Base-by-base conservation (phyloP, 2,888 invertebrate genomes). In the Iselma pallidipennis region DNA sequence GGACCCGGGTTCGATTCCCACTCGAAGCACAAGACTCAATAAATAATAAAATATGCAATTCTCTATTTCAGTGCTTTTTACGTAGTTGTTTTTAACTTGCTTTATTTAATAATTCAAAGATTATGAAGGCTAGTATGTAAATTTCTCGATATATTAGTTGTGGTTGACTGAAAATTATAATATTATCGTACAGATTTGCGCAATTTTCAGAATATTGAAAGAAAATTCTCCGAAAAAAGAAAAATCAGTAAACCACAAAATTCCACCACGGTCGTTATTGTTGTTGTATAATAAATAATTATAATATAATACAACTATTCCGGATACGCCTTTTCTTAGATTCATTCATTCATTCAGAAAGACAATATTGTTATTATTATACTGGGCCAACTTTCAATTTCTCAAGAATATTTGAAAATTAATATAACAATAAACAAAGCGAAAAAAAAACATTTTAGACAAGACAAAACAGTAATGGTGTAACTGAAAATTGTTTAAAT, bases 201-300 rank as follows among this genome's bases (percentile, higher is more conserved):
- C 37, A 37, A 37, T 16, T 37, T 37, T 16, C 37, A 19, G 45
- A 1, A 45, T 45, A 21, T 42, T 45, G 21, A 2, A 45, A 45
- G 21, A 19, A 14, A 16, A 37, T 14, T 7, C 7, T 37, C 7
- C 16, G 7, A 3, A 12, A n/a, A n/a, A n/a, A n/a, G n/a, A n/a
- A n/a, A n/a, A n/a, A n/a, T n/a, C 33, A 37, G 12, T 37, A 37
- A 37, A 37, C 37, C 37, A 21, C 45, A 45, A 45, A 10, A 45
- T 21, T 9, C 45, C 10, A 45, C 10, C 7, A n/a, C n/a, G n/a
- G n/a, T n/a, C n/a, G n/a, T n/a, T 45, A 9, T 12, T 45, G 12
- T 45, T 45, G 45, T 45, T 45, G 45, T 45, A 45, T 45, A 45
- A 45, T 21, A 45, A 45, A 45, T 45, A 45, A 45, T 45, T 45